A percentile compares a stretch with the other conserved stretches of the same genome.
Conservation (phyloP, 2,888 invertebrate genomes). For the Stramonita haemastoma region DNA sequence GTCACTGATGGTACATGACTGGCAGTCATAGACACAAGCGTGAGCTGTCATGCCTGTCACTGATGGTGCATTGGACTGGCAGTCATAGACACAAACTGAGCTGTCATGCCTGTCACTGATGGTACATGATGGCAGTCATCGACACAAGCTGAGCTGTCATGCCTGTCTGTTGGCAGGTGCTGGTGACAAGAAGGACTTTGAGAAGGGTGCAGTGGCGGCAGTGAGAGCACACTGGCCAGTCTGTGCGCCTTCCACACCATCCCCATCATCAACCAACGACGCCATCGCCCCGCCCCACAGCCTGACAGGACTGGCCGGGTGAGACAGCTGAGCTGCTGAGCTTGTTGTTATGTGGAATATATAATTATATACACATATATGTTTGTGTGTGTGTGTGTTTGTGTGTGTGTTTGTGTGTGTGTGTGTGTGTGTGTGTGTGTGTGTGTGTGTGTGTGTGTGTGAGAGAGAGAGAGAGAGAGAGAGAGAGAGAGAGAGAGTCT, state of each 20-base stretch:
- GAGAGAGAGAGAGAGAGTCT: too few species aligned
- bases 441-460: too few species aligned
- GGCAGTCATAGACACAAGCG: too few species aligned
- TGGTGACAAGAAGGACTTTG: constrained; percentile 99
- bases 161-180: constrained; percentile 82
- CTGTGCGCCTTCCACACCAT: constrained; percentile 97
- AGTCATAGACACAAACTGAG: too few species aligned
- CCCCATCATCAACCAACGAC: constrained; percentile 99
- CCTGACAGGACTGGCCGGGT: constrained; percentile 89
- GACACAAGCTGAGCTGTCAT: background rate
- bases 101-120: too few species aligned
- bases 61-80: too few species aligned
- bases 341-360: too few species aligned
- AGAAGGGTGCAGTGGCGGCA: constrained; percentile 96
- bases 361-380: background rate
- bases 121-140: too few species aligned
- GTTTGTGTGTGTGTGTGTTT: background rate
- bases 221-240: constrained; percentile 94
- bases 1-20: too few species aligned
- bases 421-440: too few species aligned
- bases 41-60: too few species aligned
- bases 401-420: background rate
- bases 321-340: constrained; percentile 61
- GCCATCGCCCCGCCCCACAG: constrained; percentile 97
- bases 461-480: too few species aligned